These are phyloP conservation scores for Emydocephalus ijimae DNA, from an alignment of 2,113 vertebrate genomes.

Conservation along the genomic window DNA sequence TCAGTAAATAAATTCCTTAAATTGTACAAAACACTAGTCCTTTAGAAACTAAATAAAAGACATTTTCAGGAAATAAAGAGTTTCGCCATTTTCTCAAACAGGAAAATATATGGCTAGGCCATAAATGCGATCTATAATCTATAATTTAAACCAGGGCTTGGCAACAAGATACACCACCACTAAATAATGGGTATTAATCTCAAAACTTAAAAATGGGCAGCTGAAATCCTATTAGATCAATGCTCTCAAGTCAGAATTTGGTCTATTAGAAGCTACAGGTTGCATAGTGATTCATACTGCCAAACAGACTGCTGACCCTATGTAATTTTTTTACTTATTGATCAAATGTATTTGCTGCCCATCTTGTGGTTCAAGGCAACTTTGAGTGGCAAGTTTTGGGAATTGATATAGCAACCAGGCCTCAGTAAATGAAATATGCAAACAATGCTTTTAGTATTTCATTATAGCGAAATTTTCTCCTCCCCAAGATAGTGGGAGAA, in stretches of 20 bases:
- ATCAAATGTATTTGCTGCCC: neutral
- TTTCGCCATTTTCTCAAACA: conserved; percentile 55
- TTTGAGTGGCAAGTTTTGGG: neutral
- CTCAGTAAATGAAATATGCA: conserved; percentile 16
- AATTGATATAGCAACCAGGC: neutral
- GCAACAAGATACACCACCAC: neutral
- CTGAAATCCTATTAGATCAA: neutral
- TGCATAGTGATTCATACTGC: neutral
- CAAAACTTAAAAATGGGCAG: neutral
- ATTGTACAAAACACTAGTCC: neutral
- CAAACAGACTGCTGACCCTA: neutral
- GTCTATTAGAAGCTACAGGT: neutral
- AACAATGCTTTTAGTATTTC: conserved; percentile 3
- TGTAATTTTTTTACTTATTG: neutral
- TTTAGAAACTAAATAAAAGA: neutral
- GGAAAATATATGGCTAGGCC: conserved; percentile 49
- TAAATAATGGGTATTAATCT: neutral
- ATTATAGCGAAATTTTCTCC: neutral
- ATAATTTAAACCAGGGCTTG: conserved; percentile 29
- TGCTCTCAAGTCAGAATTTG: neutral
- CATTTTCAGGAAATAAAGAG: conserved; percentile 4
- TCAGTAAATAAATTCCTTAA: conserved; percentile 19
- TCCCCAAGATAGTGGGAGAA: neutral
- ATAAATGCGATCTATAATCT: conserved; percentile 9
- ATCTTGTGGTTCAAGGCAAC: neutral